These are phyloP conservation scores for Cyclopterus lumpus DNA, from an alignment of 2,797 vertebrate species.

Conservation along the genomic window DNA sequence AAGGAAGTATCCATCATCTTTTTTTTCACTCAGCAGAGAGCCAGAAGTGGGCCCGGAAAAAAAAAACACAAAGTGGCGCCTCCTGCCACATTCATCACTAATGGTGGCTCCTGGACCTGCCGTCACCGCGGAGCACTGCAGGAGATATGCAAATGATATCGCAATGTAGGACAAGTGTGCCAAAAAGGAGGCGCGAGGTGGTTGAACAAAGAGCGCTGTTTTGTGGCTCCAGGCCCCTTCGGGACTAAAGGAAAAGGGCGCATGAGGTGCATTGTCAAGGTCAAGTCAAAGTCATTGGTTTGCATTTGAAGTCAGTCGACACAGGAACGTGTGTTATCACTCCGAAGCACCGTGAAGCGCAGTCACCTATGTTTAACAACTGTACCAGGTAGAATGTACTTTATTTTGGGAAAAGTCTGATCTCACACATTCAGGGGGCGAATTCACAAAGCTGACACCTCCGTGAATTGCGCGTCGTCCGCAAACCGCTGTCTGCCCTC, in stretches of 20 bases:
- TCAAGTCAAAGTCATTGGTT: no score
- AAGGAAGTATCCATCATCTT: slow-evolving; percentile 63
- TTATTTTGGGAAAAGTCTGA: background rate
- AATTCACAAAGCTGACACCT: background rate
- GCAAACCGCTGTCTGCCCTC: background rate
- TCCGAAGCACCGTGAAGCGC: slow-evolving; percentile 8
- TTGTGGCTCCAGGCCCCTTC: slow-evolving; percentile 26
- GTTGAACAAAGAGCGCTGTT: slow-evolving; percentile 38
- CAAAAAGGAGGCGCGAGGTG: slow-evolving; percentile 16
- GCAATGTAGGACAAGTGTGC: slow-evolving; percentile 49
- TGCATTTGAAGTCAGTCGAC: slow-evolving; percentile 44
- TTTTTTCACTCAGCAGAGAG: slow-evolving; percentile 37
- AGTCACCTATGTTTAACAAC: slow-evolving; percentile 2
- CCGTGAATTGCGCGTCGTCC: no score
- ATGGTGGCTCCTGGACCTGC: slow-evolving; percentile 8
- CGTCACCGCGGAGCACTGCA: slow-evolving; percentile 28
- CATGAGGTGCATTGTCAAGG: no score
- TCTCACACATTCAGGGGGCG: background rate
- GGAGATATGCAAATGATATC: slow-evolving; percentile 60
- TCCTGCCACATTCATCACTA: slow-evolving; percentile 47
- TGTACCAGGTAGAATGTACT: background rate
- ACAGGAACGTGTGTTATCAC: slow-evolving; percentile 40
- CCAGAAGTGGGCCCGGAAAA: background rate
- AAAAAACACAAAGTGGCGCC: slow-evolving; percentile 34
- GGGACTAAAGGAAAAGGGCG: slow-evolving; percentile 6